These are phyloP conservation scores for Tenrec ecaudatus DNA, from an alignment of 2,113 vertebrate species.

Conservation along the genomic window DNA sequence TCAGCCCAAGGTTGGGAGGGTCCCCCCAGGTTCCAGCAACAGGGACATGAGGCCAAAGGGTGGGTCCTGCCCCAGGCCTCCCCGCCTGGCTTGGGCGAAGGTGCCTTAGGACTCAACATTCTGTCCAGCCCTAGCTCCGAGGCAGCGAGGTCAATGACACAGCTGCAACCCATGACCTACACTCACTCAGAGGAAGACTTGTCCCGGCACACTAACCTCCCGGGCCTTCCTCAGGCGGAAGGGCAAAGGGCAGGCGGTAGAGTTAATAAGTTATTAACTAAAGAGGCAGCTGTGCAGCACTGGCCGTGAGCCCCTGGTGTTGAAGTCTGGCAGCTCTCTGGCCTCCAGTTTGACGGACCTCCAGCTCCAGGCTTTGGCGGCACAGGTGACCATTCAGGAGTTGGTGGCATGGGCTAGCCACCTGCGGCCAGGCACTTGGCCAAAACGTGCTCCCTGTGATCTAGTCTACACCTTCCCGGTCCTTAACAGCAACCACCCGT, in stretches of 20 bases:
- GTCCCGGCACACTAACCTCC: not conserved
- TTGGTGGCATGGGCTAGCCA: no score
- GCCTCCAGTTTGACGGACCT: not conserved
- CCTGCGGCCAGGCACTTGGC: no score
- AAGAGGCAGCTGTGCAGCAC: accelerated
- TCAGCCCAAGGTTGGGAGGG: not conserved
- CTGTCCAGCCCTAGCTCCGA: not conserved
- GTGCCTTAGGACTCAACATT: not conserved
- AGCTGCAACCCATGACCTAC: not conserved
- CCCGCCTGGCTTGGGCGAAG: not conserved
- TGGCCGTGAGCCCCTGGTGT: accelerated
- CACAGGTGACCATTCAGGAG: no score
- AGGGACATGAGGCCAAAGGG: not conserved
- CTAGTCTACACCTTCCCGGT: not conserved
- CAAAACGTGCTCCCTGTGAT: not conserved
- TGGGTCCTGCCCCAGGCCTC: not conserved
- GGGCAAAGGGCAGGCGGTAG: not conserved
- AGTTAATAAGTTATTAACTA: not conserved
- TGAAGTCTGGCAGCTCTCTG: not conserved
- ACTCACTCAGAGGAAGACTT: not conserved
- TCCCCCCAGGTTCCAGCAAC: not conserved
- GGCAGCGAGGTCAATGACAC: not conserved
- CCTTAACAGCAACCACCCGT: not conserved
- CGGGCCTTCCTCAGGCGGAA: no score
- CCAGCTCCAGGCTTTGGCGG: not conserved